A percentile compares a stretch with the other conserved stretches of the same genome.
These are phyloP conservation scores for Discoglossus pictus DNA, from an alignment of 2,797 vertebrate species.

Conservation along the genomic window DNA sequence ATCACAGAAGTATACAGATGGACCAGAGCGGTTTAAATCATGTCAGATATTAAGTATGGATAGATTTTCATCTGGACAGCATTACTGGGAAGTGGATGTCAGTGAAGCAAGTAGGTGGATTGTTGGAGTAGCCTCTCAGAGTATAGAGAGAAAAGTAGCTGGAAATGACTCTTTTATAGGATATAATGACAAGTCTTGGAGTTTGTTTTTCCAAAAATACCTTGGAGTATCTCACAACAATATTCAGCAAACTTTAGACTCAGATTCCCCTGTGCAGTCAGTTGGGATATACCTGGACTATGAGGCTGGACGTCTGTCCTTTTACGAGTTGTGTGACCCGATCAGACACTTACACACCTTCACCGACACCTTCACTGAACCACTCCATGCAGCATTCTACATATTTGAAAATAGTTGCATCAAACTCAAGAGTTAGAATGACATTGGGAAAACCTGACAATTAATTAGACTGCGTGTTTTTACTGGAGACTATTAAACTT, in stretches of 20 bases:
- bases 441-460: too few relatives aligned
- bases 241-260: background rate
- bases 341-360: slow-evolving; percentile 10
- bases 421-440: too few relatives aligned
- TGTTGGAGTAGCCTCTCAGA: slow-evolving; percentile 4
- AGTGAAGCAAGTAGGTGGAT: background rate
- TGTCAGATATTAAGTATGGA: slow-evolving; percentile 4
- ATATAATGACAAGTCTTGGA: slow-evolving; percentile 8
- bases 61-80: background rate
- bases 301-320: background rate
- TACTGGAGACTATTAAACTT: too few relatives aligned
- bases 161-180: background rate
- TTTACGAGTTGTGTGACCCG: slow-evolving; percentile 4
- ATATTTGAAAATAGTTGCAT: too few relatives aligned
- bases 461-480: too few relatives aligned
- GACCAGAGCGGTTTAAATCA: slow-evolving; percentile 6
- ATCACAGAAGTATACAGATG: background rate
- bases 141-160: slow-evolving; percentile 10
- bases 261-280: background rate
- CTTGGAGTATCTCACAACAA: background rate
- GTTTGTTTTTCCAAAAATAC: too few relatives aligned
- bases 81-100: slow-evolving; percentile 10
- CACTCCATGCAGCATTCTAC: background rate
- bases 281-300: background rate
- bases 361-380: slow-evolving; percentile 3